phyloP scores from a whole-genome alignment of 2,113 vertebrate species.

The Oreochromis aureus region DNA sequence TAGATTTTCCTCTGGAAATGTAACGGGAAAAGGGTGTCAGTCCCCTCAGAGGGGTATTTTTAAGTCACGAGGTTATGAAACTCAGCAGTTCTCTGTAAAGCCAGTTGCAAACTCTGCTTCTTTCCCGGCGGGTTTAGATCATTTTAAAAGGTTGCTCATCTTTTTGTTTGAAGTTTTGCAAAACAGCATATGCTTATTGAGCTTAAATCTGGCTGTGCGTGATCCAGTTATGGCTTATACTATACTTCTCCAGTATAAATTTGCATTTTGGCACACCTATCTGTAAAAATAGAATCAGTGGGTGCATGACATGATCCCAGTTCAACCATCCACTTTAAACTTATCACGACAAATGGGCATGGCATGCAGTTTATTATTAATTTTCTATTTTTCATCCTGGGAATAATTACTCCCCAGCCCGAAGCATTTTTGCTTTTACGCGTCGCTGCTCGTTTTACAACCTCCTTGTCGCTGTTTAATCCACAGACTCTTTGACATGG shows the following conservation, averaged over 20 bases:
- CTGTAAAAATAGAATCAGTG: background rate
- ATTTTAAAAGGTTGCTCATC: background rate
- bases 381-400: background rate
- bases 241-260: background rate
- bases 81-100: background rate
- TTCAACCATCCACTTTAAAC: background rate
- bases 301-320: background rate
- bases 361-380: background rate
- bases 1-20: background rate
- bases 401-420: background rate
- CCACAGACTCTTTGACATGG: conserved; percentile 59
- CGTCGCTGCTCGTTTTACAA: background rate
- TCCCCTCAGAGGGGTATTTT: background rate
- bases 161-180: background rate
- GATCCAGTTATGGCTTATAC: background rate
- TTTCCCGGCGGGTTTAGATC: background rate
- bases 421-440: background rate
- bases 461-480: conserved; percentile 31
- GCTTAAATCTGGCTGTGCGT: background rate
- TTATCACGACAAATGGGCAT: background rate
- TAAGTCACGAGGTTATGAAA: background rate
- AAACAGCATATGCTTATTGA: background rate
- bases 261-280: background rate
- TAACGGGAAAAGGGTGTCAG: background rate
- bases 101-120: background rate